Evolutionary conservation across 35 echinoderm and acorn worm genomes (phyloP).

Genomic region (Strongylocentrotus purpuratus): DNA sequence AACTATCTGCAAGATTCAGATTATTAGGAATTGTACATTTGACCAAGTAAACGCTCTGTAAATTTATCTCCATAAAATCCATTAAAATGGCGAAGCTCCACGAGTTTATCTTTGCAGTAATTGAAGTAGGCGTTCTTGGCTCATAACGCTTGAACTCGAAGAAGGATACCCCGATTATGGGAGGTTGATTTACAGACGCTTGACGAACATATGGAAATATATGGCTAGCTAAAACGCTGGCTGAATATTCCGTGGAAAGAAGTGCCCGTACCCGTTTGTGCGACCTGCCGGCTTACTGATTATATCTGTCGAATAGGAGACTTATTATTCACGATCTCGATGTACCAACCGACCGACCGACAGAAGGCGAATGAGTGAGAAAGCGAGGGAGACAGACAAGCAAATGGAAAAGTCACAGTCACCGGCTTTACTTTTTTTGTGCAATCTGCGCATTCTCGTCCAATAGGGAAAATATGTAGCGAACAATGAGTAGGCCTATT

Average conservation of each 20-base stretch:
- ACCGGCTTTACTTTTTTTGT: neutral
- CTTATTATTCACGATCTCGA: neutral
- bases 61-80: constrained; percentile 13
- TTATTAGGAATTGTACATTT: neutral
- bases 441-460: neutral
- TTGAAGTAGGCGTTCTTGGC: neutral
- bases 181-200: neutral
- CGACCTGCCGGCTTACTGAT: neutral
- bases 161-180: neutral
- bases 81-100: neutral
- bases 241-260: neutral
- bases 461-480: neutral
- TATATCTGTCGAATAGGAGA: neutral
- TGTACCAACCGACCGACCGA: neutral
- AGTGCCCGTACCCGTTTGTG: neutral
- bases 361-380: neutral
- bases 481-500: neutral
- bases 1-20: neutral
- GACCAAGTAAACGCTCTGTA: neutral
- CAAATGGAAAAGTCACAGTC: neutral
- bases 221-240: neutral
- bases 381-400: neutral
- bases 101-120: neutral
- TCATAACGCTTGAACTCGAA: neutral
- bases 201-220: neutral